Evolutionary conservation across 2,888 invertebrate genomes (phyloP).

Genomic region (Sarcophaga subvicina): DNA sequence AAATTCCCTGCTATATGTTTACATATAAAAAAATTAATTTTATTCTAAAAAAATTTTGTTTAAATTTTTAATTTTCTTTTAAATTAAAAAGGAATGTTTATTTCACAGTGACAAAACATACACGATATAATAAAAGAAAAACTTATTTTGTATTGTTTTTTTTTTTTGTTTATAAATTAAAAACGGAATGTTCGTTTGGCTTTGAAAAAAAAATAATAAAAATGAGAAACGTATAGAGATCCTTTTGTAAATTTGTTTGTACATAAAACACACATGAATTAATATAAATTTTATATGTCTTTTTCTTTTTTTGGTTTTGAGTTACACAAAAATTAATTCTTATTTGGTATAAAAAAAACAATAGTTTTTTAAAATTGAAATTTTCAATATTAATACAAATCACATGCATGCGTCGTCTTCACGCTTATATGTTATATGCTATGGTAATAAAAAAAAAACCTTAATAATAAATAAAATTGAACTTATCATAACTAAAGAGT

Average conservation of each 20-base stretch:
- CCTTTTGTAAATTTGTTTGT: conserved; percentile 35
- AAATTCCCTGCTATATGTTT: too few relatives aligned
- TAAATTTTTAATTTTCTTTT: background rate
- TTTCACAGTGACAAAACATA: background rate
- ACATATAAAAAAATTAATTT: too few relatives aligned
- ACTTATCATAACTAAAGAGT: conserved; percentile 6
- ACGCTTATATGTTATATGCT: too few relatives aligned
- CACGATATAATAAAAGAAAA: background rate
- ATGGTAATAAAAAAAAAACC: background rate
- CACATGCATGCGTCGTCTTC: background rate
- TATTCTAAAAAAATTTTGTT: background rate
- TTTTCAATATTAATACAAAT: background rate
- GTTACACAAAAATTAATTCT: background rate
- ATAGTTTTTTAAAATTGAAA: background rate
- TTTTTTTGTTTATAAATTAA: conserved; percentile 41
- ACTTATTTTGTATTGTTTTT: background rate
- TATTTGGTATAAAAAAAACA: conserved; percentile 45
- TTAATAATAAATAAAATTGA: conserved; percentile 54
- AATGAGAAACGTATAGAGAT: conserved; percentile 28
- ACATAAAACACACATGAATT: conserved; percentile 32
- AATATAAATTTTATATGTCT: conserved; percentile 13
- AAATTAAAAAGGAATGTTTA: background rate
- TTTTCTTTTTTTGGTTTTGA: conserved; percentile 21
- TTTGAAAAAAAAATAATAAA: background rate
- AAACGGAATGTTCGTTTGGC: conserved; percentile 63